These are phyloP conservation scores for Stigmatopora nigra DNA, from an alignment of 2,113 vertebrate species.

Conservation along the genomic window DNA sequence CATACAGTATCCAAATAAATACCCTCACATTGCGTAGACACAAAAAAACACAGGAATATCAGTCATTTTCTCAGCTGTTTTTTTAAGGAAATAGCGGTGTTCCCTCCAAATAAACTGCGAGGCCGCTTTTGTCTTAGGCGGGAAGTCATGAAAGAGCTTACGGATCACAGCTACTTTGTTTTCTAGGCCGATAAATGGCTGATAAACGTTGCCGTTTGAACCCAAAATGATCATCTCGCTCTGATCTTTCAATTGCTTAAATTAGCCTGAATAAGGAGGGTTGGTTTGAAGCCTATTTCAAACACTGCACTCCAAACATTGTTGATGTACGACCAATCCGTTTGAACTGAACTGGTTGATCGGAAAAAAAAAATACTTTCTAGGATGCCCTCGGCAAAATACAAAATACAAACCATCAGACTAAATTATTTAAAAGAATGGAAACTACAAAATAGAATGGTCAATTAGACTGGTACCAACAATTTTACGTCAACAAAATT, in stretches of 20 bases:
- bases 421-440: too few species aligned
- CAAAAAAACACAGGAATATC: not conserved
- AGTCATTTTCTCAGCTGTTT: not conserved
- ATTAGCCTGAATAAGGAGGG: constrained; percentile 38
- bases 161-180: constrained; percentile 61
- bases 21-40: not conserved
- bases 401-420: too few species aligned
- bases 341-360: too few species aligned
- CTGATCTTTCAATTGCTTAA: constrained; percentile 63
- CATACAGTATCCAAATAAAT: too few species aligned
- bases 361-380: too few species aligned
- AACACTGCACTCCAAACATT: constrained; percentile 46
- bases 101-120: not conserved
- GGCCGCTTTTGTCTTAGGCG: constrained; percentile 9
- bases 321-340: too few species aligned
- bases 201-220: constrained; percentile 61
- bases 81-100: not conserved
- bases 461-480: too few species aligned
- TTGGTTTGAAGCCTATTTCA: constrained; percentile 54
- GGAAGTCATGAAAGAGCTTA: constrained; percentile 39
- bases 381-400: too few species aligned
- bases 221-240: constrained; percentile 57
- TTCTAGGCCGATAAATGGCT: constrained; percentile 52
- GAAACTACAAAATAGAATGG: not conserved
- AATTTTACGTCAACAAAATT: too few species aligned